Base-by-base conservation (phyloP, 2,888 invertebrate genomes). In the Drosophila quinaria region DNA sequence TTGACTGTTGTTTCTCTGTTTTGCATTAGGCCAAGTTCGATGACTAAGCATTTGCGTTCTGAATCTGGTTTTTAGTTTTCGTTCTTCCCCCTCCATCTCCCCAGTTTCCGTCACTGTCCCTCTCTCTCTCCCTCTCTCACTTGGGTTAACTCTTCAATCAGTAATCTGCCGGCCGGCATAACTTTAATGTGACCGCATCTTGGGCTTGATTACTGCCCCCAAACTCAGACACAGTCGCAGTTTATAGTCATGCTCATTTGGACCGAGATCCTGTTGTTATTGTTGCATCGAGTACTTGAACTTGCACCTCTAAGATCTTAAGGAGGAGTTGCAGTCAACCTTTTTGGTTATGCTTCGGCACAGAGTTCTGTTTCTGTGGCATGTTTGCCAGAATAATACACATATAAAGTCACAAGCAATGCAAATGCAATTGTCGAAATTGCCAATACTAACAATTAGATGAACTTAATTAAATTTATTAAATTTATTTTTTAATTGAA, bases 21-120 rank as follows among this genome's bases (percentile, higher is more conserved):
- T 83, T 86, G 82, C 83, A 83, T 88, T 88, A 82, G 86, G 77
- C 88, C 83, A 79, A 88, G 80, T 82, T 88, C 86, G 88, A 83
- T 83, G 86, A 83, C 83, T 83, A 88, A 83, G 87, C 83, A 86
- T 62, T 78, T 77, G 60, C 54, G 35, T 68, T 61, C 55, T 29
- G 49, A 51, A 51, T 60, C 59, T 59, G 59, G 49, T 44, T 41
- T 59, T 37, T 19, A 55, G 29, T 81, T 78, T 78, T 74, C 78
- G 50, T 65, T 71, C 65, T 31, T 79, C 51, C 47, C 54, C 44
- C 3, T 39, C 50, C 39, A 41, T 41, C 22, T 54, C 15, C n/a
- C 9, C 31, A n/a, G 22, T 25, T n/a, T 1, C 25, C 13, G 11
- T 37, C 42, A 15, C 22, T 39, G 11, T 25, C 15, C 19, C 9